A percentile compares a stretch with the other conserved stretches of the same genome.
Evolutionary conservation across 2,113 vertebrate species (phyloP).

Genomic region (Otis tarda): DNA sequence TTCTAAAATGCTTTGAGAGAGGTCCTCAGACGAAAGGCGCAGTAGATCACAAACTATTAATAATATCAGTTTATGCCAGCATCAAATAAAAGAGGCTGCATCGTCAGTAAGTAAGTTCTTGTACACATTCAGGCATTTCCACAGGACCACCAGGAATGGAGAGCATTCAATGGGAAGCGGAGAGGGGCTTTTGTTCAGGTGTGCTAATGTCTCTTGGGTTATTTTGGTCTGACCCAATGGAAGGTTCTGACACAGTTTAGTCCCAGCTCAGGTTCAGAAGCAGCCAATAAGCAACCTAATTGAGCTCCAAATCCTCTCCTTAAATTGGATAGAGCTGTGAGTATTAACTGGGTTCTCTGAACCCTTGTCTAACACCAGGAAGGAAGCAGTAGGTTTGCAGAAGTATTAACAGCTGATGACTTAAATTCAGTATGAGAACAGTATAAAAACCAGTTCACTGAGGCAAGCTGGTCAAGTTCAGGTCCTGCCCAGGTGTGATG

Average conservation of each 20-base stretch:
- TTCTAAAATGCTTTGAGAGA: slow-evolving; percentile 51
- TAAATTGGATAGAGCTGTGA: slow-evolving; percentile 51
- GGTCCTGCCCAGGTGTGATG: not conserved
- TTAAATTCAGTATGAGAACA: slow-evolving; percentile 38
- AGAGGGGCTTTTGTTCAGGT: slow-evolving; percentile 10
- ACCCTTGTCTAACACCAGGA: slow-evolving; percentile 52
- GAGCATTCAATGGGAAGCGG: not conserved
- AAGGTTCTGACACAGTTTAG: slow-evolving; percentile 32
- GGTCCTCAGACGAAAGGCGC: slow-evolving; percentile 16
- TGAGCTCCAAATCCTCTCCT: slow-evolving; percentile 56
- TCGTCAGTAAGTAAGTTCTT: not conserved
- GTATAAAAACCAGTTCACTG: not conserved
- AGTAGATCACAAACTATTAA: slow-evolving; percentile 57
- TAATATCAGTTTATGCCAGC: not conserved
- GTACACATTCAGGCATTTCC: not conserved
- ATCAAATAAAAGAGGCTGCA: not conserved
- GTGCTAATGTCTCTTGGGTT: not conserved
- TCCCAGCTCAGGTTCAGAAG: slow-evolving; percentile 18
- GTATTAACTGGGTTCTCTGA: slow-evolving; percentile 51
- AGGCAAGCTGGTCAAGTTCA: not conserved
- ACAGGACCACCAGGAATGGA: not conserved
- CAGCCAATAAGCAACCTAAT: not conserved
- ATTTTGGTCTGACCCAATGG: slow-evolving; percentile 20
- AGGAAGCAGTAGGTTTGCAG: slow-evolving; percentile 49
- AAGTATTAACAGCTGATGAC: slow-evolving; percentile 54